These are phyloP conservation scores for Drosophila borealis DNA, from an alignment of 2,888 invertebrate genomes.

Conservation along the genomic window DNA sequence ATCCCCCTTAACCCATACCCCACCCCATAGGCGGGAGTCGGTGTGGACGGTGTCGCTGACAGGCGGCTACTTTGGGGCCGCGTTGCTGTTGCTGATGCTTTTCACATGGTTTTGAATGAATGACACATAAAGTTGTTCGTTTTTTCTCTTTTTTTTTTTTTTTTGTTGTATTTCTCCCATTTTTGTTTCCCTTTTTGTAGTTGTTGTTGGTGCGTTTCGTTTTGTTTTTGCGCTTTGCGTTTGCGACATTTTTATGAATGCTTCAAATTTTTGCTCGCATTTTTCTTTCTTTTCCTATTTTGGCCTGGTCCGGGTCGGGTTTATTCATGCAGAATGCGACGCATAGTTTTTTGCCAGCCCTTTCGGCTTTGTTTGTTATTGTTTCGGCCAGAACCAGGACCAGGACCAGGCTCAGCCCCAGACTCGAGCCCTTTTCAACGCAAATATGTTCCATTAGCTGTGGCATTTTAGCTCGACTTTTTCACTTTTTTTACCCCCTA, in stretches of 20 bases:
- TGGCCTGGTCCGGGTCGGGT: slow-evolving; percentile 36
- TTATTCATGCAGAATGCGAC: slow-evolving; percentile 77
- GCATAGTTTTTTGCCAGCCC: slow-evolving; percentile 75
- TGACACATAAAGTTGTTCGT: slow-evolving; percentile 75
- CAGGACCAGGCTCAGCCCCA: slow-evolving; percentile 41
- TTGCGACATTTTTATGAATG: slow-evolving; percentile 79
- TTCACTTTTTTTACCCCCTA: slow-evolving; percentile 28
- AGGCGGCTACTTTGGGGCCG: slow-evolving; percentile 70
- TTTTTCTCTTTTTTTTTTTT: slow-evolving; percentile 16
- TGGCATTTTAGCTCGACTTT: slow-evolving; percentile 72
- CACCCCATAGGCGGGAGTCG: background rate
- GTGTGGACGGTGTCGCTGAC: slow-evolving; percentile 51
- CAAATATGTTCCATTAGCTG: slow-evolving; percentile 80
- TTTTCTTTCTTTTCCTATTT: slow-evolving; percentile 41
- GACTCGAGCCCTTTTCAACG: slow-evolving; percentile 72
- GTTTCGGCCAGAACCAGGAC: slow-evolving; percentile 53
- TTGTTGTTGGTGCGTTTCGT: slow-evolving; percentile 42
- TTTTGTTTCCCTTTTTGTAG: slow-evolving; percentile 13
- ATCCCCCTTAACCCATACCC: background rate
- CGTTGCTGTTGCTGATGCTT: slow-evolving; percentile 69
- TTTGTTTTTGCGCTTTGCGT: slow-evolving; percentile 70
- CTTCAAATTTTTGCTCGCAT: slow-evolving; percentile 71
- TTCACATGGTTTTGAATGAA: slow-evolving; percentile 78
- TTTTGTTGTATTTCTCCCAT: background rate
- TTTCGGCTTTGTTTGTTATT: slow-evolving; percentile 72